These are phyloP conservation scores for Rousettus madagascariensis DNA, from an alignment of 2,797 vertebrate species.

Conservation along the genomic window DNA sequence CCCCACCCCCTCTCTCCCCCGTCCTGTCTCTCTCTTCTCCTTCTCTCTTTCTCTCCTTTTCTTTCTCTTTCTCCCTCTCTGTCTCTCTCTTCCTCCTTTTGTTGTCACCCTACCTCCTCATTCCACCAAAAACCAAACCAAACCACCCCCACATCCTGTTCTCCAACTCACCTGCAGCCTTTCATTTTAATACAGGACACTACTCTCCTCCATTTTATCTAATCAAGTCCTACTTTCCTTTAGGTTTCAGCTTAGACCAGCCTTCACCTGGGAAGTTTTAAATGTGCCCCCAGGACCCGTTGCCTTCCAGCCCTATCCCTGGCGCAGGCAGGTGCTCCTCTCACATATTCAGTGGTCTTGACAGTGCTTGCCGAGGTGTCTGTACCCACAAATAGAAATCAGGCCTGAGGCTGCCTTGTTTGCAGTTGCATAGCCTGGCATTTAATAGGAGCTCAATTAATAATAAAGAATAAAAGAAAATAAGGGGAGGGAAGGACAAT, in stretches of 20 bases:
- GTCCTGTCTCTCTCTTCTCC: neutral
- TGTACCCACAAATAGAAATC: neutral
- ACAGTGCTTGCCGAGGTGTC: neutral
- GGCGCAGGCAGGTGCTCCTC: neutral
- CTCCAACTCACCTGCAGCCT: neutral
- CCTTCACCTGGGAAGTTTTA: neutral
- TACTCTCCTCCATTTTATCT: neutral
- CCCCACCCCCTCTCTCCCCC: neutral
- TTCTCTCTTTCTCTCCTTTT: neutral
- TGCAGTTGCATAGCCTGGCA: neutral
- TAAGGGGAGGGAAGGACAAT: neutral
- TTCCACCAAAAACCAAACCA: neutral
- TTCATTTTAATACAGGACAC: neutral
- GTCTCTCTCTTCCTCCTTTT: neutral
- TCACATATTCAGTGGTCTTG: neutral
- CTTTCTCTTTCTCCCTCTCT: neutral
- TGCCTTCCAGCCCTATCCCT: too few relatives aligned
- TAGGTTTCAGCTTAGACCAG: neutral
- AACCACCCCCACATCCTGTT: neutral
- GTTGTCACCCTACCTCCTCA: neutral
- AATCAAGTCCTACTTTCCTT: neutral
- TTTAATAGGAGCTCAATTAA: neutral
- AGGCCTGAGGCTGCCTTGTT: neutral
- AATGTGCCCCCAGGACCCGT: neutral
- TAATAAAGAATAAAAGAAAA: neutral